phyloP scores from a whole-genome alignment of 2,797 vertebrate species.

The Pteropus rufus region DNA sequence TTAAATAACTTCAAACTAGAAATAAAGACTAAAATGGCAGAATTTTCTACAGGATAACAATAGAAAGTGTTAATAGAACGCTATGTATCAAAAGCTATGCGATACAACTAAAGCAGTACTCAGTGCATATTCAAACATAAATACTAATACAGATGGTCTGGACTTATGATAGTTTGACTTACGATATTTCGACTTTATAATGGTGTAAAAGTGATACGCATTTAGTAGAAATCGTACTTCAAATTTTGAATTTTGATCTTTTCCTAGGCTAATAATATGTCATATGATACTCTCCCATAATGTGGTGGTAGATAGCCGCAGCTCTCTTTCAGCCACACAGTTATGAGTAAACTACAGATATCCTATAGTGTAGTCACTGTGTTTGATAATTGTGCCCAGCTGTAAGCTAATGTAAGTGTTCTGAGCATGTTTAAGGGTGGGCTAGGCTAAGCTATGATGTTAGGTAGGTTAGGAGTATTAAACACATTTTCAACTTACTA shows the following conservation, averaged over 20 bases:
- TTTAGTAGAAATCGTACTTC: not conserved
- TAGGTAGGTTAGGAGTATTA: too few species aligned
- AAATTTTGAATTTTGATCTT: not conserved
- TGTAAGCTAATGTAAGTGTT: not conserved
- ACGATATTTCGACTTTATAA: not conserved
- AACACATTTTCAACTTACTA: not conserved
- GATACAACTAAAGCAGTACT: not conserved
- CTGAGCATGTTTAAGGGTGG: too few species aligned
- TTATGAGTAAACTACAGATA: not conserved
- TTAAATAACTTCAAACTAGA: conserved; percentile 13
- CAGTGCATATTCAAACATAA: not conserved
- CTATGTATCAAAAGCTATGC: not conserved
- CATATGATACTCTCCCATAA: too few species aligned
- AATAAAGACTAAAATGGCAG: not conserved
- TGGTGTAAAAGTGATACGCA: not conserved
- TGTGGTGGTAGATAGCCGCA: not conserved
- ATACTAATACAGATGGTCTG: not conserved
- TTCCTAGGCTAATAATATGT: not conserved
- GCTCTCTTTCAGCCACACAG: too few species aligned
- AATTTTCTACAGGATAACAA: not conserved
- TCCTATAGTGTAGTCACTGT: not conserved
- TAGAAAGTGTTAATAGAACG: not conserved
- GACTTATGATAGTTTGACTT: not conserved
- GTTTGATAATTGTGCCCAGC: not conserved
- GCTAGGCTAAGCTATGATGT: too few species aligned